Percentiles rank a stretch among this genome's conserved stretches.
phyloP scores from a whole-genome alignment of 2,113 vertebrate genomes.

The Pycnonotus jocosus region DNA sequence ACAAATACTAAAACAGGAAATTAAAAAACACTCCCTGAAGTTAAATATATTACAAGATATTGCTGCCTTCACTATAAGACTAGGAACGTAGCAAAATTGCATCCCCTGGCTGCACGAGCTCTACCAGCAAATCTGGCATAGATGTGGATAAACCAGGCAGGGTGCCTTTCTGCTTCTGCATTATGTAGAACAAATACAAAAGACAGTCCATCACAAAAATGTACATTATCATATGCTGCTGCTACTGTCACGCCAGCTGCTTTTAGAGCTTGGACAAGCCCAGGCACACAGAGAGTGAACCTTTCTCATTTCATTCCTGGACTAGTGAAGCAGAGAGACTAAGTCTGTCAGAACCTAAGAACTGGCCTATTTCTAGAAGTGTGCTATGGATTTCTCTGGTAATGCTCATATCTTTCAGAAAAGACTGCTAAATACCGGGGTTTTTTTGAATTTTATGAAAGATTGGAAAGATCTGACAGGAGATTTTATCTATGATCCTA shows the following conservation, averaged over 20 bases:
- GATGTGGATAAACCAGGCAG: neutral
- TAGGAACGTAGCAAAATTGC: neutral
- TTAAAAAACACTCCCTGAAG: neutral
- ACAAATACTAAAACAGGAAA: constrained; percentile 6
- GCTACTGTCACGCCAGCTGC: neutral
- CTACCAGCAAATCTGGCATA: neutral
- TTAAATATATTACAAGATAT: neutral
- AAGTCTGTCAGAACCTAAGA: neutral
- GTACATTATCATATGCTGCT: neutral
- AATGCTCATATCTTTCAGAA: neutral
- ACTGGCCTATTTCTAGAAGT: neutral
- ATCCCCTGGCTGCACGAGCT: neutral
- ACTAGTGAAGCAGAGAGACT: neutral
- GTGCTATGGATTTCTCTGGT: neutral
- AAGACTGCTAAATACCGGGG: neutral
- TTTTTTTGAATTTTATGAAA: neutral
- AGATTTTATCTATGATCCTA: neutral
- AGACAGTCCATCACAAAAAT: neutral
- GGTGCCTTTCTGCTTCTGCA: neutral
- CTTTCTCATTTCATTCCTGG: neutral
- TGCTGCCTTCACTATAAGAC: neutral
- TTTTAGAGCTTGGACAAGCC: neutral
- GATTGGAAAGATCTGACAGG: neutral
- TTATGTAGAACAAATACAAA: neutral
- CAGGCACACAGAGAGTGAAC: neutral